Conservation (phyloP, 92 coral and sea anemone species). For the Virgularia gustaviana region DNA sequence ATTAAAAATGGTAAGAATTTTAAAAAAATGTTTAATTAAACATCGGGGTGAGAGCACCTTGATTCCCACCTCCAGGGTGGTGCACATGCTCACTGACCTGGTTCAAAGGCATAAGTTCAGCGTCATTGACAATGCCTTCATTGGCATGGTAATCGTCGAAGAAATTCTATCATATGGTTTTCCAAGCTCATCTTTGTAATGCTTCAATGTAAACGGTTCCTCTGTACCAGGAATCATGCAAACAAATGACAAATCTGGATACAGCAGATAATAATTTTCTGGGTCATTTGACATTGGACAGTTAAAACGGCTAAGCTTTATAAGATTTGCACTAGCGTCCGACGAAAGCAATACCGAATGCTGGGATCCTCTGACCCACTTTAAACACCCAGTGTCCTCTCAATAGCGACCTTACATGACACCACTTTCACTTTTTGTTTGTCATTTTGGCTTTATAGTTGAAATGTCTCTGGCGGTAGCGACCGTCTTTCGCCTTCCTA, state of each 20-base stretch:
- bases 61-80: too few species aligned
- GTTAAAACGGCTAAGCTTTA: constrained; percentile 8
- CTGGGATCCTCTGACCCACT: constrained; percentile 21
- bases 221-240: constrained; percentile 18
- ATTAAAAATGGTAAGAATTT: too few species aligned
- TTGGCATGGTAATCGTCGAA: too few species aligned
- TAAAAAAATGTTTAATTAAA: too few species aligned
- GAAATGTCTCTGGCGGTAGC: constrained; percentile 7
- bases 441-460: constrained; percentile 3
- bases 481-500: background rate
- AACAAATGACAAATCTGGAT: constrained; percentile 6
- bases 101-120: background rate
- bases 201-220: constrained; percentile 11
- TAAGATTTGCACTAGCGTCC: background rate
- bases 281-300: background rate
- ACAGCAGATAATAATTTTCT: constrained; percentile 10
- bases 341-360: background rate
- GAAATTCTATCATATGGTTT: constrained; percentile 5
- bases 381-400: constrained; percentile 5
- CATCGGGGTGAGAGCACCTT: too few species aligned
- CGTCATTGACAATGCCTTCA: constrained; percentile 4
- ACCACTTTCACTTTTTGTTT: background rate
- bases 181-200: constrained; percentile 6
- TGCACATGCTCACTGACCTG: too few species aligned
- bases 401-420: constrained; percentile 16